Conservation (phyloP, 2,113 vertebrate species). For the Potamarius usumacintae region DNA sequence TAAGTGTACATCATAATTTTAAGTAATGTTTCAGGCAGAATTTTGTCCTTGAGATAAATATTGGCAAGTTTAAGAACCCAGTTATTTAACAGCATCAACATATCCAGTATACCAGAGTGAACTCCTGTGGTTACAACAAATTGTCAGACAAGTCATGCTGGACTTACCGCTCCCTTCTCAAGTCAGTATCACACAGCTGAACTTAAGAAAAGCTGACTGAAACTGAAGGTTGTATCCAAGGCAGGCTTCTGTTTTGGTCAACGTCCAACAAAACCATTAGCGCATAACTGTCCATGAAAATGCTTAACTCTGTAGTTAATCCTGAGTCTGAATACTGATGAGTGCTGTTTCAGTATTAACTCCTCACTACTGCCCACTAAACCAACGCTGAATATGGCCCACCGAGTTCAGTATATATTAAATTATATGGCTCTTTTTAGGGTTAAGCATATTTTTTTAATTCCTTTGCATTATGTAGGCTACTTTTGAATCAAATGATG, state of each 20-base stretch:
- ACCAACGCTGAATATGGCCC: neutral
- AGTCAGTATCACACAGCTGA: neutral
- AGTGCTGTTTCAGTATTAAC: neutral
- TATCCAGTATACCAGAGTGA: neutral
- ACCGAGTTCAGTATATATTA: neutral
- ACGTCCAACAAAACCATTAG: slow-evolving; percentile 21
- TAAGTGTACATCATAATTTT: neutral
- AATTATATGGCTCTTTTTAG: slow-evolving; percentile 33
- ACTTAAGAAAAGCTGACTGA: neutral
- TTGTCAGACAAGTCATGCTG: neutral
- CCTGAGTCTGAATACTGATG: neutral
- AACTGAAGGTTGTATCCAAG: neutral
- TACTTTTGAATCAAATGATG: slow-evolving; percentile 25
- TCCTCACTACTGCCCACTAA: neutral
- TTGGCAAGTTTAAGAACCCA: neutral
- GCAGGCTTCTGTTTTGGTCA: neutral
- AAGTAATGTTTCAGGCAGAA: neutral
- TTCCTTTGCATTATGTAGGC: slow-evolving; percentile 31
- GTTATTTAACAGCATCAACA: neutral
- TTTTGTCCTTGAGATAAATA: neutral
- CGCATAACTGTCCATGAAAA: neutral
- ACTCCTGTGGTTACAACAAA: neutral
- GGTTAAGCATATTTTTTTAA: slow-evolving; percentile 31
- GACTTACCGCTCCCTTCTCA: neutral
- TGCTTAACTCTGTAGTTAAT: slow-evolving; percentile 2